Evolutionary conservation across 1,140 invertebrate genomes (phyloP), one percentile per base, ranked within the genome.

Genomic region (Trichogramma pretiosum): DNA sequence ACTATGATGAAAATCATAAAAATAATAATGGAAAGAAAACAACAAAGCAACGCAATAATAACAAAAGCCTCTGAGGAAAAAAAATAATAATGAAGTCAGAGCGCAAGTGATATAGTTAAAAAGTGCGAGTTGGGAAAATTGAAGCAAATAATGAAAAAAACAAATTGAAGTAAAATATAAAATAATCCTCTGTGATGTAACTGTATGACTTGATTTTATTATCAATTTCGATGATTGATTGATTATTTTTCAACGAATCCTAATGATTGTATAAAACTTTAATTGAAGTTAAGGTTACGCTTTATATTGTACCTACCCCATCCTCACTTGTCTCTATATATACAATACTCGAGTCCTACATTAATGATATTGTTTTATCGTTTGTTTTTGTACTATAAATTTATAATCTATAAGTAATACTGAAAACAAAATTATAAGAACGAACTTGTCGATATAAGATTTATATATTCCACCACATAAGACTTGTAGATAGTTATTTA

Each of bases 151-250:
- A 50, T 39, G 42, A 41, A 23, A 51, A 41, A 46, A 51, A 51
- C 46, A 41, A 46, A 51, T 41, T 46, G 34, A 46, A 50, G 24
- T 7, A 35, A 48, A 39, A n/a, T n/a, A n/a, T n/a, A 43, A 52
- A 46, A 52, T 52, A 52, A 52, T 47, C 47, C 50, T 52, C 50
- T 52, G 50, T 52, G 50, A 52, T 52, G 50, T 52, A 52, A 47
- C 47, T 52, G 43, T 52, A 52, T 52, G 40, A 52, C 50, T 47
- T 52, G 44, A 52, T 47, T 52, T 24, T 52, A 52, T 52, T 51
- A n/a, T n/a, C n/a, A n/a, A n/a, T n/a, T 52, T 47, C 46, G 47
- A 36, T 41, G 50, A 52, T 52, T 52, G 41, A 51, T 51, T 51
- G 46, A 52, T 52, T 52, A 52, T 52, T 52, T 52, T 47, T 48